phyloP scores from a whole-genome alignment of 1,140 invertebrate species.

The Meloidogyne hapla region DNA sequence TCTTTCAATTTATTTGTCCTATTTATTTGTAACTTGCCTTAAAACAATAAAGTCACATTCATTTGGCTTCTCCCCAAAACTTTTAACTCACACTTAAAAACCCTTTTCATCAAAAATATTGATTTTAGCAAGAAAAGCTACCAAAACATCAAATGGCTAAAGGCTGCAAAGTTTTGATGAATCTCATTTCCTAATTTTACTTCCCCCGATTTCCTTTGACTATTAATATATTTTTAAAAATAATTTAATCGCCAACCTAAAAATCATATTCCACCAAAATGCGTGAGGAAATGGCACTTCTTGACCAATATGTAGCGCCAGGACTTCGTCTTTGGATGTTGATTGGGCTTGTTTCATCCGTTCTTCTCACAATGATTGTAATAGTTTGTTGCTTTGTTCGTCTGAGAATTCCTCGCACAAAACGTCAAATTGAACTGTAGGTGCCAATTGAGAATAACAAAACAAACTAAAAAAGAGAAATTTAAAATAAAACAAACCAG shows the following conservation, averaged over 20 bases:
- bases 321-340: constrained; percentile 62
- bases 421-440: constrained; percentile 63
- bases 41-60: background rate
- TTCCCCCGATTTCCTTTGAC: background rate
- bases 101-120: background rate
- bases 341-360: constrained; percentile 56
- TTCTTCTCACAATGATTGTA: constrained; percentile 62
- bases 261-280: constrained; percentile 35
- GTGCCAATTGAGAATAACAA: constrained; percentile 50
- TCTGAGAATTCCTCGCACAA: constrained; percentile 49
- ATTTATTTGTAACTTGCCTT: background rate
- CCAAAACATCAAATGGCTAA: background rate
- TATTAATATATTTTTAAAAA: background rate
- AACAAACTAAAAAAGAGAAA: constrained; percentile 44
- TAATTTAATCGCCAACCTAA: background rate
- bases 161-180: background rate
- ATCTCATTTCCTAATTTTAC: background rate
- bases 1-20: background rate
- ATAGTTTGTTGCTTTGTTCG: constrained; percentile 61
- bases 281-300: constrained; percentile 35
- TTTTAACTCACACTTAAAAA: background rate
- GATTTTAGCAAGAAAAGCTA: background rate
- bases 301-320: constrained; percentile 62
- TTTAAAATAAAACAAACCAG: too few relatives aligned
- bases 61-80: background rate